Base-by-base conservation (phyloP, 2,113 vertebrate species). In the Colaptes auratus region DNA sequence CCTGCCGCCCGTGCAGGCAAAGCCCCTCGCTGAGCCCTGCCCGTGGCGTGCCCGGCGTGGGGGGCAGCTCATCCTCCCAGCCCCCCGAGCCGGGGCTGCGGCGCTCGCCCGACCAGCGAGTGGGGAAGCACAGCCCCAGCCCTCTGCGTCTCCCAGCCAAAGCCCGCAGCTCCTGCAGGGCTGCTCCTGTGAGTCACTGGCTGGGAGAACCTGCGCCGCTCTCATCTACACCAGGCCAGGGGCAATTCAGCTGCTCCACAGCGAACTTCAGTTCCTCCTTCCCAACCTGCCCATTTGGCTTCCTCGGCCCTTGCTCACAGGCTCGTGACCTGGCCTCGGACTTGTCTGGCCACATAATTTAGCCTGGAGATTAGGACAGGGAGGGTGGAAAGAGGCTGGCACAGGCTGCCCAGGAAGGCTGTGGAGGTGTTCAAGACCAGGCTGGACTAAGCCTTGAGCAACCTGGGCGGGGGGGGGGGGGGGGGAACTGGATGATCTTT, bases 11-110 rank as follows among this genome's bases (percentile, higher is more conserved):
- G 60, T 10, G 59, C 2, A 3, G 90, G 70, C 82, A 73, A 13
- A 88, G 79, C 76, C 81, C 24, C 70, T 69, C 74, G 78, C 96
- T 9, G 66, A 69, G 2, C 92, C 79, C 72, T 80, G 96, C 92
- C 50, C 12, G 12, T 31, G 90, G 86, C 48, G 61, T 46, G 86
- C 77, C 87, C 0, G 82, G 93, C 86, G 46, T 81, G 90, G 10
- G 31, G 93, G 88, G 95, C 95, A 94, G 96, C 73, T 30, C 96
- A 96, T 96, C 96, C 96, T 96, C 87, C 93, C 28, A 9, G 60
- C 86, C 15, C 10, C 93, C 87, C 7, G 85, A 59, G 8, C 82
- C 0, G 42, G 82, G 84, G 96, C 92, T 85, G 93, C 84, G 9
- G 93, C 6, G 20, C 74, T 28, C 21, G 3, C 91, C 1, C 46